A percentile compares a stretch with the other conserved stretches of the same genome.
phyloP scores from a whole-genome alignment of 2,797 vertebrate genomes.

The Urosaurus nigricauda region DNA sequence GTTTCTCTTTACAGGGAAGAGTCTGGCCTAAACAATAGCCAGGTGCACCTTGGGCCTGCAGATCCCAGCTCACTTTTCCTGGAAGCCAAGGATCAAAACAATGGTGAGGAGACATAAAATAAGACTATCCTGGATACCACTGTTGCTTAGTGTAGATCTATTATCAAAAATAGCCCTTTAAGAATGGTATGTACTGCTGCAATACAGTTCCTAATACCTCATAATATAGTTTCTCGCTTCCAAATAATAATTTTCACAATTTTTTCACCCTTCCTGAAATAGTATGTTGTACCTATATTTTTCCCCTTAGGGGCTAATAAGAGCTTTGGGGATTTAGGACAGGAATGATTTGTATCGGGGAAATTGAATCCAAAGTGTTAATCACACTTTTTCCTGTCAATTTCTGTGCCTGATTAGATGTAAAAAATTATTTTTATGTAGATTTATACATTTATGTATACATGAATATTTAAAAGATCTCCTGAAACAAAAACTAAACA shows the following conservation, averaged over 20 bases:
- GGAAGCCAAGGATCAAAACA: constrained; percentile 80
- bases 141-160: not conserved
- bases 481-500: not conserved
- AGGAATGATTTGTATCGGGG: not conserved
- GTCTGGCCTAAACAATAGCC: constrained; percentile 82
- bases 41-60: constrained; percentile 82
- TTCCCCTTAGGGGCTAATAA: not conserved
- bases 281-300: not conserved
- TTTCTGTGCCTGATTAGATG: not conserved
- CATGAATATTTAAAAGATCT: not conserved
- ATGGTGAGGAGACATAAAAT: constrained; percentile 78
- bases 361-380: not conserved
- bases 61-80: constrained; percentile 85
- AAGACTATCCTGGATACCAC: rapidly evolving
- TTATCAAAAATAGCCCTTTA: not conserved
- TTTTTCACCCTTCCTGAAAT: not conserved
- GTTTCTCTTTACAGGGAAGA: constrained; percentile 85
- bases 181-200: not conserved
- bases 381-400: not conserved
- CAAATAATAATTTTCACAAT: not conserved
- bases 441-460: too few species aligned
- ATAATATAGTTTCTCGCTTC: not conserved
- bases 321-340: not conserved
- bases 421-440: too few species aligned
- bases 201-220: not conserved